phyloP scores from a whole-genome alignment of 2,888 invertebrate species.

The Ormyrus pomaceus region DNA sequence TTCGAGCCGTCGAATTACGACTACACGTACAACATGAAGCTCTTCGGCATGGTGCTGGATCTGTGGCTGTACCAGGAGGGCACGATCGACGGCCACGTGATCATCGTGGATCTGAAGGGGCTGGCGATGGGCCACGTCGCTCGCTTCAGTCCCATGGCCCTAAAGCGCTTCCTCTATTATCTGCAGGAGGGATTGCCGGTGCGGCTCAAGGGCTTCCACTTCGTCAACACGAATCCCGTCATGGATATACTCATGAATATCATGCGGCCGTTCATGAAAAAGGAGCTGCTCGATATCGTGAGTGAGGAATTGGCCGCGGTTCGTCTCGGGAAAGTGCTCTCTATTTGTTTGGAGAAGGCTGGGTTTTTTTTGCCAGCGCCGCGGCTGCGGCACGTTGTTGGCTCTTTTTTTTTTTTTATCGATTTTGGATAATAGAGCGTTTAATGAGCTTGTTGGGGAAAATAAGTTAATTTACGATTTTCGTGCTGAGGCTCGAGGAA shows the following conservation, averaged over 20 bases:
- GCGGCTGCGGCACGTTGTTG: no score
- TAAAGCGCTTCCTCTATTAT: conserved; percentile 82
- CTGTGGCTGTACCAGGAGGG: conserved; percentile 78
- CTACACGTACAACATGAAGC: conserved; percentile 76
- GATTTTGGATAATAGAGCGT: no score
- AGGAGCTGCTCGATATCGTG: conserved; percentile 77
- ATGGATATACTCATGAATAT: conserved; percentile 83
- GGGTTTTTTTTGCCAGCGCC: no score
- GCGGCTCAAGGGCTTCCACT: conserved; percentile 82
- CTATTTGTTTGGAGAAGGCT: no score
- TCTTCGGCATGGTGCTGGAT: conserved; percentile 79
- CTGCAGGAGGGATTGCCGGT: conserved; percentile 84
- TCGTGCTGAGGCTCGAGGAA: no score
- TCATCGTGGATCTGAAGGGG: conserved; percentile 80
- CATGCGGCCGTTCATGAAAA: conserved; percentile 84
- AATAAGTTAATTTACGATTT: no score
- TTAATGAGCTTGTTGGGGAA: no score
- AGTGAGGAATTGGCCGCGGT: conserved; percentile 32
- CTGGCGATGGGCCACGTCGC: conserved; percentile 80
- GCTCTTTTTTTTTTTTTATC: no score
- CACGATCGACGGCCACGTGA: conserved; percentile 79
- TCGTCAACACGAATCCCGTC: conserved; percentile 82
- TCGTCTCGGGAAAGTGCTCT: no score
- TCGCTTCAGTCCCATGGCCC: conserved; percentile 79
- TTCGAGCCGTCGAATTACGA: conserved; percentile 79